Evolutionary conservation across 2,888 invertebrate species (phyloP), one percentile per base, ranked within the genome.

Genomic region (Petrophora chlorosata): DNA sequence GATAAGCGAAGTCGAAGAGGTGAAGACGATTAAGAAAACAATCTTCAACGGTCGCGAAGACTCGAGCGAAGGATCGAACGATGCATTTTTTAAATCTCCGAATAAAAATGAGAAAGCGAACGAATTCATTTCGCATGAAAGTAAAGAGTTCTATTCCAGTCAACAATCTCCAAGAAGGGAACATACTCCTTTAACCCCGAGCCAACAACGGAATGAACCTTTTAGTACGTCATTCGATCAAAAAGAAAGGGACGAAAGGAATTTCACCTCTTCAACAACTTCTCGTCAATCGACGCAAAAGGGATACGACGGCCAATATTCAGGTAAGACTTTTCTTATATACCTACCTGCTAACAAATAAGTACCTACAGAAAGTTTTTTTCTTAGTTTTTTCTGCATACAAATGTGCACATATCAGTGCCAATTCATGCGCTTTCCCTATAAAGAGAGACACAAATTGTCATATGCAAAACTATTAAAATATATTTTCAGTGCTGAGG

Each of bases 1-100:
- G 65, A 76, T 87, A 55, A 88, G 71, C 56, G 82, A 91, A 74
- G 70, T 81, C 5, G 86, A 91, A 72, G 89, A 91, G 78, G 79
- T 90, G 19, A 89, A 84, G 53, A 91, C 90, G n/a, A 83, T 85
- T 53, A 89, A 86, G 67, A 91, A 85, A 69, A 73, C 89, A 44
- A 63, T 85, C 17, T 61, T 90, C 2, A 90, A 90, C 59, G 90
- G 87, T 23, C 76, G 80, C 16, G 72, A 70, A 28, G 74, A 70
- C 14, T 49, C 57, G 13, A 61, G 43, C n/a, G 59, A 70, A 33
- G 50, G 49, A 43, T 48, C 56, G 3, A 50, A 48, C 8, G 65
- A 60, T 16, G 29, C 53, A 44, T 10, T 26, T 46, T 36, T 34
- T 17, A 35, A 53, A 52, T 49, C 53, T 14, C 36, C 59, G 12